Conservation (phyloP, 2,797 vertebrate species). For the Danio kyathit region DNA sequence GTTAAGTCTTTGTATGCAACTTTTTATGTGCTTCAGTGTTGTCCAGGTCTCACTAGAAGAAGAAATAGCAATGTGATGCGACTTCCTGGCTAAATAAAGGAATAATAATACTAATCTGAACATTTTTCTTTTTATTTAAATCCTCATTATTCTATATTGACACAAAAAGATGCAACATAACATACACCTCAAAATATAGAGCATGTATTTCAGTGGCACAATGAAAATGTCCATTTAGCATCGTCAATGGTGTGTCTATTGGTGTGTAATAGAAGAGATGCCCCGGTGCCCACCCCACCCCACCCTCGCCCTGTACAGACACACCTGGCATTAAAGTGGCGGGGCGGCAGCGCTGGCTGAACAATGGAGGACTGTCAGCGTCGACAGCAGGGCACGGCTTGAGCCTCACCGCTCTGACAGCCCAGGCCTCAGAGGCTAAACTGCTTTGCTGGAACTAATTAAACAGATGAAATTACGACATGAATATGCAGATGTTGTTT, state of each 20-base stretch:
- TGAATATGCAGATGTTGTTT: slow-evolving; percentile 99
- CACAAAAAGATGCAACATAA: not conserved
- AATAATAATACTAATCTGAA: no score
- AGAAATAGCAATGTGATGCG: not conserved
- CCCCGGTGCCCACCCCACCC: slow-evolving; percentile 52
- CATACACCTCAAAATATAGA: no score
- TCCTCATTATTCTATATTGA: no score
- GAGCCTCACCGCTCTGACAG: slow-evolving; percentile 90
- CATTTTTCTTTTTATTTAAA: no score
- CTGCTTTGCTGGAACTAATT: slow-evolving; percentile 99
- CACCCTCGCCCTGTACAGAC: slow-evolving; percentile 83
- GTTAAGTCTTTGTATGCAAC: no score
- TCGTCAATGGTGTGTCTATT: slow-evolving; percentile 75
- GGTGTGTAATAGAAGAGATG: slow-evolving; percentile 71
- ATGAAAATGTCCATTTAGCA: slow-evolving; percentile 78
- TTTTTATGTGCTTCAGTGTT: no score
- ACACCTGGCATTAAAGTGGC: slow-evolving; percentile 88
- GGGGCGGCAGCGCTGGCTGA: slow-evolving; percentile 82
- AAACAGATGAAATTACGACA: slow-evolving; percentile 99
- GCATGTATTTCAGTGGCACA: slow-evolving; percentile 1
- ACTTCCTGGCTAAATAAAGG: no score
- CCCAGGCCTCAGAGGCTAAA: slow-evolving; percentile 97
- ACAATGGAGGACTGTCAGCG: slow-evolving; percentile 95
- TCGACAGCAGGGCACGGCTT: slow-evolving; percentile 91
- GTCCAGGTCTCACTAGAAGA: no score